These are phyloP conservation scores for Clamator glandarius DNA, from an alignment of 2,797 vertebrate species.

Conservation along the genomic window DNA sequence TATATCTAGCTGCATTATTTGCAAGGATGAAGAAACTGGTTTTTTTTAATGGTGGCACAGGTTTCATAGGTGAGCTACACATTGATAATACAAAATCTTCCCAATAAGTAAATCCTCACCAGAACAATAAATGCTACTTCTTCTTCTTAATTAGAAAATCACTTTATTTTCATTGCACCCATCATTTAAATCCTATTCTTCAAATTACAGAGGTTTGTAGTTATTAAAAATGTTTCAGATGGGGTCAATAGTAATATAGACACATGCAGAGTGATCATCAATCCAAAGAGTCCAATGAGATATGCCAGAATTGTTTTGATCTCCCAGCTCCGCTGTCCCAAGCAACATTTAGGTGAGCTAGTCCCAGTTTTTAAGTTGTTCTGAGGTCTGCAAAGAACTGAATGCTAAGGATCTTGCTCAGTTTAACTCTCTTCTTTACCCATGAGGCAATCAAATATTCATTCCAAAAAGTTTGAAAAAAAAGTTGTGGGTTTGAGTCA, in stretches of 20 bases:
- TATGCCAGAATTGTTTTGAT: neutral
- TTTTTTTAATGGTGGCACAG: neutral
- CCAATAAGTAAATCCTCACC: neutral
- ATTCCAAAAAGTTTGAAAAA: neutral
- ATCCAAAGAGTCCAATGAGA: neutral
- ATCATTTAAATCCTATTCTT: neutral
- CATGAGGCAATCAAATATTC: neutral
- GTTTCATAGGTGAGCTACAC: neutral
- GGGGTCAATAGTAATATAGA: neutral
- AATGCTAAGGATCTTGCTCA: neutral
- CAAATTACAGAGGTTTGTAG: neutral
- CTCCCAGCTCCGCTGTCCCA: neutral
- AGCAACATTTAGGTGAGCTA: neutral
- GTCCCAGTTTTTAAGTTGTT: neutral
- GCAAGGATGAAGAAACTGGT: neutral
- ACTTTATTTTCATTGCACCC: neutral
- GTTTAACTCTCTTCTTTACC: neutral
- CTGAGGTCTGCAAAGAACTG: neutral
- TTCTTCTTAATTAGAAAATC: slow-evolving; percentile 29
- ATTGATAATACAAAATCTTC: neutral
- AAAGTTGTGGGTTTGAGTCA: neutral
- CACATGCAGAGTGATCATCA: neutral
- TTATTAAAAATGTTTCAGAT: slow-evolving; percentile 16
- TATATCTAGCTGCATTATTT: neutral
- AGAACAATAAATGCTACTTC: neutral